phyloP scores from a whole-genome alignment of 2,888 invertebrate genomes.

The Podotricha telesiphe region DNA sequence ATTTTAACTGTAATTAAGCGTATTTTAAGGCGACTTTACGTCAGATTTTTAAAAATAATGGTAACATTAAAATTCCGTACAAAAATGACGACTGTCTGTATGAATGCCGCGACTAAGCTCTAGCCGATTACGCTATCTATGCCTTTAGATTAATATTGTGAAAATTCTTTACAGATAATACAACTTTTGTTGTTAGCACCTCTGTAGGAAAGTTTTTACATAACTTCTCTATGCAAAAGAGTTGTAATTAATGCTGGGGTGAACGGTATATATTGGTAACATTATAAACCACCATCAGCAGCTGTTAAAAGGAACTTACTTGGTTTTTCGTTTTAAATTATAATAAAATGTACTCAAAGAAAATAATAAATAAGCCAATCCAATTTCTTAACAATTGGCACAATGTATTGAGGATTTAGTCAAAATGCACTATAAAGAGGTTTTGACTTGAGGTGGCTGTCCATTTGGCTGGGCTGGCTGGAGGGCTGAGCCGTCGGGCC shows the following conservation, averaged over 20 bases:
- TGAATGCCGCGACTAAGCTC: background rate
- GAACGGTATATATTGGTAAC: constrained; percentile 1
- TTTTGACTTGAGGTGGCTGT: constrained; percentile 57
- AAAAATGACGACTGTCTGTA: background rate
- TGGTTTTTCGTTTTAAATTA: background rate
- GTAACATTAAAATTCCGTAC: constrained; percentile 2
- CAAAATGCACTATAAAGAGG: constrained; percentile 57
- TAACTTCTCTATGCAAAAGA: background rate
- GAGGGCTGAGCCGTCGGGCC: constrained; percentile 57
- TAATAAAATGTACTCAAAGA: background rate
- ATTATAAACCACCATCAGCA: constrained; percentile 1
- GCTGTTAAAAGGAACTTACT: too few species aligned
- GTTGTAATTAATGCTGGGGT: background rate
- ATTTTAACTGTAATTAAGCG: constrained; percentile 9
- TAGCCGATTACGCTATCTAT: too few species aligned
- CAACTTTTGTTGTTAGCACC: background rate
- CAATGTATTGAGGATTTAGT: constrained; percentile 4
- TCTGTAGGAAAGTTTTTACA: background rate
- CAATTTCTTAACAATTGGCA: constrained; percentile 15
- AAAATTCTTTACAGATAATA: background rate
- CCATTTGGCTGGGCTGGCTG: constrained; percentile 67
- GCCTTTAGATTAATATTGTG: background rate
- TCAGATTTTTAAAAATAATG: constrained; percentile 6
- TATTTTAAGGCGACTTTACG: constrained; percentile 15
- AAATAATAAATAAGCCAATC: too few species aligned